Conservation (phyloP, 1,140 invertebrate species). For the Bombus breviceps region DNA sequence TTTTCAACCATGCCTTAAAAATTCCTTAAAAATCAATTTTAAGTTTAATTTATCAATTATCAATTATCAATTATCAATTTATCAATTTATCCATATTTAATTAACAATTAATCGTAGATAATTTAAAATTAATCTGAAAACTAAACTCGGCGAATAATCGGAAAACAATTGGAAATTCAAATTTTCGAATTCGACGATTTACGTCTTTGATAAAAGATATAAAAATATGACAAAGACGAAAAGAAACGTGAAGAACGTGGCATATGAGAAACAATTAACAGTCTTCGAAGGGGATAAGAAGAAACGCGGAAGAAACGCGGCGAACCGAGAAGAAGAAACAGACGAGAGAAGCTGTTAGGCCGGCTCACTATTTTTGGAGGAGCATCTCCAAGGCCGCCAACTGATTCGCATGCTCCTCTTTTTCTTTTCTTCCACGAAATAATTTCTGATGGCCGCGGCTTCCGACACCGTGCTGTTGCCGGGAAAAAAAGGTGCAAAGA, state of each 20-base stretch:
- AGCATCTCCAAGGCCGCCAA: constrained; percentile 69
- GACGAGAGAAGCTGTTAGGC: constrained; percentile 4
- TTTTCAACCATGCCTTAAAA: no score
- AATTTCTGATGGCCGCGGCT: constrained; percentile 61
- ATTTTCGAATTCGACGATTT: no score
- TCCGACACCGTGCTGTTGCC: background rate
- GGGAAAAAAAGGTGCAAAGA: constrained; percentile 8
- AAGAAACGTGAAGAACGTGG: background rate
- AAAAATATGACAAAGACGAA: background rate
- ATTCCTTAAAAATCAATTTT: no score
- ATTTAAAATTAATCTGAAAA: no score
- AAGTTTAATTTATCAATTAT: no score
- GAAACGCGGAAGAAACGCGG: constrained; percentile 24
- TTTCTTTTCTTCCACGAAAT: constrained; percentile 62
- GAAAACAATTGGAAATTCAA: no score
- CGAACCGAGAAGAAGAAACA: constrained; percentile 30
- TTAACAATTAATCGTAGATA: no score
- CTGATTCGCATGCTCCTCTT: constrained; percentile 41
- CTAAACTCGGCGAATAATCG: no score
- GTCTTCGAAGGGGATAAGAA: background rate
- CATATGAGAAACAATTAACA: background rate
- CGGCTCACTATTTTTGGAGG: constrained; percentile 65
- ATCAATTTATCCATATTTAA: no score
- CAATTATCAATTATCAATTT: no score
- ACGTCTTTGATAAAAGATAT: background rate